Evolutionary conservation across 2,113 vertebrate genomes (phyloP).

Genomic region (Setophaga petechia): DNA sequence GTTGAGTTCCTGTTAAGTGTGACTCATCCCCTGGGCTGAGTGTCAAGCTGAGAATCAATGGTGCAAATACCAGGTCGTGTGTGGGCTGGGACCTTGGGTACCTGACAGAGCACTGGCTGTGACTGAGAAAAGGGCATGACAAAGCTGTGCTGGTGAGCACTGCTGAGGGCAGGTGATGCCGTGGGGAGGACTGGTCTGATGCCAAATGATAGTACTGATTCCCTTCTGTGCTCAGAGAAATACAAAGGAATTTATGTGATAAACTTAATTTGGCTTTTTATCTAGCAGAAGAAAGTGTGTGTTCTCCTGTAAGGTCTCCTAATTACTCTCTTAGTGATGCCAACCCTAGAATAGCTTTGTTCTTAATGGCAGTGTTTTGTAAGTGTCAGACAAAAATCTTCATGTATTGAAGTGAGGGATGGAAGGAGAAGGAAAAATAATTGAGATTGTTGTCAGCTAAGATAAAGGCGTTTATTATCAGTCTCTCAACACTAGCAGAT

Average conservation of each 20-base stretch:
- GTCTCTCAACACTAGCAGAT: constrained; percentile 17
- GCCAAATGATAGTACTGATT: background rate
- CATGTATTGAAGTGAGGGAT: background rate
- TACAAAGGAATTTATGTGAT: background rate
- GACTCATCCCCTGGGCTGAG: background rate
- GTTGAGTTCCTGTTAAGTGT: background rate
- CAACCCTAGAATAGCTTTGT: background rate
- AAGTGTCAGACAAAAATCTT: background rate
- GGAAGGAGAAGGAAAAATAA: background rate
- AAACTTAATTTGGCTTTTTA: background rate
- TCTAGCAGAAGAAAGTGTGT: background rate
- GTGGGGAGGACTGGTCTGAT: background rate
- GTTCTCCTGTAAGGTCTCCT: background rate
- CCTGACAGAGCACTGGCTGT: background rate
- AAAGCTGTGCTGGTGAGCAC: background rate
- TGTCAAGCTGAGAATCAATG: background rate
- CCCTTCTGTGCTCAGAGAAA: accelerated
- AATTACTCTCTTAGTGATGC: background rate
- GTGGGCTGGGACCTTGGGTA: background rate
- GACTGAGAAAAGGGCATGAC: background rate
- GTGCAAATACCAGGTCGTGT: background rate
- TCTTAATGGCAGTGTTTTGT: background rate
- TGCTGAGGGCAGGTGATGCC: background rate
- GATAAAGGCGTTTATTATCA: background rate
- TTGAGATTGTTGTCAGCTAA: background rate